Evolutionary conservation across 2,113 vertebrate species (phyloP).

Genomic region (Sakesphorus luctuosus): DNA sequence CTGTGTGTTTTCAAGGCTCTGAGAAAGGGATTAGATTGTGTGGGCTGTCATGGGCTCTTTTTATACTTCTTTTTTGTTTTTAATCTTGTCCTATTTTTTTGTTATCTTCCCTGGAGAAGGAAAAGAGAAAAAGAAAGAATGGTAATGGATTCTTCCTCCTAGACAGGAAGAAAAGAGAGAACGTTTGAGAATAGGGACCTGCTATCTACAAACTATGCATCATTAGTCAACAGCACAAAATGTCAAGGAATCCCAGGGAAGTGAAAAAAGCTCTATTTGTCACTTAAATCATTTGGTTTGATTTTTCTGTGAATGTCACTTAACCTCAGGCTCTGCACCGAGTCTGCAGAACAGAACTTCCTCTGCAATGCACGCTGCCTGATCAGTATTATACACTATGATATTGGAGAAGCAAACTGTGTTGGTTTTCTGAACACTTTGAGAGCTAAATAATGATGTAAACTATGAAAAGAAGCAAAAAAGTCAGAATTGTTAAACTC

Average conservation of each 20-base stretch:
- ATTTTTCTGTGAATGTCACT: conserved; percentile 49
- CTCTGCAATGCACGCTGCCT: conserved; percentile 22
- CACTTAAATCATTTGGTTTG: conserved; percentile 47
- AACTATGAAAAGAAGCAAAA: conserved; percentile 39
- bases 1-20: neutral
- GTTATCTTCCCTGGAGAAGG: neutral
- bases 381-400: conserved; percentile 46
- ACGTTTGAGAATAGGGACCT: neutral
- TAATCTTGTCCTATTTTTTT: neutral
- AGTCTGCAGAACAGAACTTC: conserved; percentile 43
- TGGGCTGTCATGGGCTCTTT: neutral
- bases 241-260: conserved; percentile 6
- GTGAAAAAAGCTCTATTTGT: conserved; percentile 6
- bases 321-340: conserved; percentile 34
- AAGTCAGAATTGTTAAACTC: conserved; percentile 19
- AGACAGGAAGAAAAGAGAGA: neutral
- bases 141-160: neutral
- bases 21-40: neutral
- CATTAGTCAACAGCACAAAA: conserved; percentile 13
- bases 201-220: neutral
- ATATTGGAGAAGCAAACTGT: neutral
- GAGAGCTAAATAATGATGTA: conserved; percentile 44
- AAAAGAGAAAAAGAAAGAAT: neutral
- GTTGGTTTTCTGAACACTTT: conserved; percentile 19
- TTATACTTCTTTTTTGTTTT: neutral